Evolutionary conservation across 2,888 invertebrate species (phyloP), one percentile per base, ranked within the genome.

Genomic region (Nephrotoma flavescens): DNA sequence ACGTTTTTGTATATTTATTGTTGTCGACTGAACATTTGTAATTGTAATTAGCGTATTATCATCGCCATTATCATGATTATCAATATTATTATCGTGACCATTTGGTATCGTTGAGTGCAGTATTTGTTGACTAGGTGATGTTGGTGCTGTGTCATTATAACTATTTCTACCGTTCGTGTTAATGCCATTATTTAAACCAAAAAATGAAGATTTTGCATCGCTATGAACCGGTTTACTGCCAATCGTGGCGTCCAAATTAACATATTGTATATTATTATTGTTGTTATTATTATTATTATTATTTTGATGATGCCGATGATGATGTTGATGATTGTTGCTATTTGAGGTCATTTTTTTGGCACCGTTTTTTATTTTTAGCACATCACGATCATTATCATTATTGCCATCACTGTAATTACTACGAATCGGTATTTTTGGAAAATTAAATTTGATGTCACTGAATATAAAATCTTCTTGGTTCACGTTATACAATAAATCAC

Each of bases 121-220:
- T 31, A 31, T 31, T 84, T 84, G 47, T 44, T 86, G 86, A 86
- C 71, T 71, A 71, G 71, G 19, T 2, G 71, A 31, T 71, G 71
- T 7, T 71, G 9, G 1, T 31, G 41, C 45, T 42, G 41, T 85
- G 41, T 41, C 83, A 85, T 86, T 44, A 12, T n/a, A 41, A 42
- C 19, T 83, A 15, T 42, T 42, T 44, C 86, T 71, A 45, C 86
- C 83, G 12, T 6, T 6, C 6, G 41, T 57, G 15, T 57, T 31
- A 6, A 31, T 31, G 71, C 71, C 9, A 41, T 90, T 90, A 87
- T 86, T 87, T 11, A 91, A 88, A 84, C 92, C 92, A 88, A 91
- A 92, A 88, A 91, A 91, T 87, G 91, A 90, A 84, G 91, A 91
- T 89, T 91, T 91, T 57, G 91, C 91, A 88, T 91, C 91, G 88